Percentiles rank a stretch among this genome's conserved stretches.
Evolutionary conservation across 92 coral and sea anemone genomes (phyloP).

Genomic region (Bergia puertoricense): DNA sequence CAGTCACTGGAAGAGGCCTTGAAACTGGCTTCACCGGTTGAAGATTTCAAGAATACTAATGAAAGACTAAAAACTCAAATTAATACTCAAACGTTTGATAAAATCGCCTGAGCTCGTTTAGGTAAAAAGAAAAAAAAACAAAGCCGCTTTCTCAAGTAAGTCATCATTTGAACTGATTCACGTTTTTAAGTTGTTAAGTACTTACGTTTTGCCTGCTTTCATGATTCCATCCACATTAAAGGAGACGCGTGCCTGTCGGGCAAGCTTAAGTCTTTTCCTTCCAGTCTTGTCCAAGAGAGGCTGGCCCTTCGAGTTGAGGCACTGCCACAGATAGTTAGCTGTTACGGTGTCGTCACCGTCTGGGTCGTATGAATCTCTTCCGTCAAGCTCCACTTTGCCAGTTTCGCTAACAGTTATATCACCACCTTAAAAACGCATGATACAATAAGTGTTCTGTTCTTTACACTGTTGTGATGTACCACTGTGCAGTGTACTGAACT

Average conservation of each 20-base stretch:
- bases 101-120: too few relatives aligned
- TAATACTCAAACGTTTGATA: too few relatives aligned
- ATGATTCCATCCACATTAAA: background rate
- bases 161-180: background rate
- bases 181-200: background rate
- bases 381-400: background rate
- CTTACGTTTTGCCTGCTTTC: slow-evolving; percentile 5
- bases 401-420: slow-evolving; percentile 9
- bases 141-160: too few relatives aligned
- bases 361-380: background rate
- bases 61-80: too few relatives aligned
- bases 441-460: background rate
- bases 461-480: too few relatives aligned
- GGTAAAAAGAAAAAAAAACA: too few relatives aligned
- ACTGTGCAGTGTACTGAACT: too few relatives aligned
- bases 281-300: background rate
- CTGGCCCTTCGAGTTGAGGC: background rate
- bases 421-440: background rate
- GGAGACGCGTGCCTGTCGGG: background rate
- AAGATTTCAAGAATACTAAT: too few relatives aligned
- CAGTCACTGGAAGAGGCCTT: too few relatives aligned
- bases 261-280: background rate
- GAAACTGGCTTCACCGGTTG: too few relatives aligned
- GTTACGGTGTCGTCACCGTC: background rate
- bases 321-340: slow-evolving; percentile 11